phyloP scores from a whole-genome alignment of 2,113 vertebrate species.

The Mobula birostris region DNA sequence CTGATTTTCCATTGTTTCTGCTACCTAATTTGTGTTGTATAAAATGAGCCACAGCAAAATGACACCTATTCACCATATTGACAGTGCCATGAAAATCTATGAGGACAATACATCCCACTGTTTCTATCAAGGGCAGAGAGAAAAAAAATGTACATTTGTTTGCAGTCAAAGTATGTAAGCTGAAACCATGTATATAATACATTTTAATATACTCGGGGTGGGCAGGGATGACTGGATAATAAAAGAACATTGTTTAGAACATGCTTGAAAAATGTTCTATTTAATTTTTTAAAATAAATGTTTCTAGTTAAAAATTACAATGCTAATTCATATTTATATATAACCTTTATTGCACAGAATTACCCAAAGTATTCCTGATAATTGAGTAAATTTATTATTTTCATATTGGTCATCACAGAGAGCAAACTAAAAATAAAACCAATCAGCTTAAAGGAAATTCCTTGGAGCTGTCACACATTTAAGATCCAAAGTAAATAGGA shows the following conservation, averaged over 20 bases:
- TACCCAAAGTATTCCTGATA: neutral
- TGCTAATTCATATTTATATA: neutral
- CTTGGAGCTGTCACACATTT: neutral
- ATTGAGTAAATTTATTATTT: neutral
- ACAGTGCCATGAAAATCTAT: neutral
- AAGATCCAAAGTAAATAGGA: neutral
- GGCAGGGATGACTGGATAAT: neutral
- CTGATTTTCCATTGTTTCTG: neutral
- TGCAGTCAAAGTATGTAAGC: neutral
- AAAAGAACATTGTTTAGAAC: neutral
- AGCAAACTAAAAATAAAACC: neutral
- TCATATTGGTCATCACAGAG: neutral
- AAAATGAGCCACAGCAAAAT: neutral
- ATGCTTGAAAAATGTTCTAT: neutral
- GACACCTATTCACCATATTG: neutral
- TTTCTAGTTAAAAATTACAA: neutral
- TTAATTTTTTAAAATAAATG: neutral
- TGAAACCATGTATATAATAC: neutral
- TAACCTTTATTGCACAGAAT: neutral
- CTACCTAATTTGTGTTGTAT: neutral
- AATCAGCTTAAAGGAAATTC: conserved; percentile 7
- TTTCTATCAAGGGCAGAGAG: neutral
- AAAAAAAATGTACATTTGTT: neutral
- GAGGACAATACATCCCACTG: neutral
- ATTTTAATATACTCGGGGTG: neutral